Conservation (phyloP, 2,797 vertebrate genomes). For the Merluccius polli region DNA sequence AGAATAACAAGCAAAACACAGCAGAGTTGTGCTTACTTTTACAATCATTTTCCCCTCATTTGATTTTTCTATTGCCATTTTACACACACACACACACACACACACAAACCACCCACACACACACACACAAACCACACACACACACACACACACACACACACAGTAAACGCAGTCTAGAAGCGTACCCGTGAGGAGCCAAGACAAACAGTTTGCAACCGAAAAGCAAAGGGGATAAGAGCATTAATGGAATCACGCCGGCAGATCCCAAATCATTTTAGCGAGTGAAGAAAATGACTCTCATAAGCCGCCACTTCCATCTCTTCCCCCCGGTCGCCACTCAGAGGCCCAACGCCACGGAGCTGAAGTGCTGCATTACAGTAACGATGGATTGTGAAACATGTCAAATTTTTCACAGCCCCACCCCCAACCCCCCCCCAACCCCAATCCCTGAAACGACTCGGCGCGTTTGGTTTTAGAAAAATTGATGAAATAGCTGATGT, state of each 20-base stretch:
- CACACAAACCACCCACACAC: no score
- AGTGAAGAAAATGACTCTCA: conserved; percentile 9
- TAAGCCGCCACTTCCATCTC: conserved; percentile 3
- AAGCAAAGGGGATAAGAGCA: conserved; percentile 27
- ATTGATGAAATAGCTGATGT: conserved; percentile 42
- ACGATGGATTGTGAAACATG: conserved; percentile 26
- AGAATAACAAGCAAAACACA: background rate
- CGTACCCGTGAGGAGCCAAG: conserved; percentile 19
- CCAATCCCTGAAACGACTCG: background rate
- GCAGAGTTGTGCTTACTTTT: no score
- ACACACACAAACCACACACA: no score
- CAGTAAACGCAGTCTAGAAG: background rate
- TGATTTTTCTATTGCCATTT: background rate
- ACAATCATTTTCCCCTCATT: background rate
- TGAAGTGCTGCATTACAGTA: background rate
- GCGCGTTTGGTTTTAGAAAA: conserved; percentile 17
- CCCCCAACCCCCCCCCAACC: conserved; percentile 21
- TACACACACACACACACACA: no score
- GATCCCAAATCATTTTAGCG: conserved; percentile 4
- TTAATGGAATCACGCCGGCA: conserved; percentile 3
- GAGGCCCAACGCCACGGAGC: background rate
- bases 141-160: background rate
- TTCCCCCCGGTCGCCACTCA: conserved; percentile 3
- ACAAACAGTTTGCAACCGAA: conserved; percentile 29
- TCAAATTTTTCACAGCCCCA: conserved; percentile 32